phyloP scores from a whole-genome alignment of 2,797 vertebrate species.

The Arctocebus calabarensis region DNA sequence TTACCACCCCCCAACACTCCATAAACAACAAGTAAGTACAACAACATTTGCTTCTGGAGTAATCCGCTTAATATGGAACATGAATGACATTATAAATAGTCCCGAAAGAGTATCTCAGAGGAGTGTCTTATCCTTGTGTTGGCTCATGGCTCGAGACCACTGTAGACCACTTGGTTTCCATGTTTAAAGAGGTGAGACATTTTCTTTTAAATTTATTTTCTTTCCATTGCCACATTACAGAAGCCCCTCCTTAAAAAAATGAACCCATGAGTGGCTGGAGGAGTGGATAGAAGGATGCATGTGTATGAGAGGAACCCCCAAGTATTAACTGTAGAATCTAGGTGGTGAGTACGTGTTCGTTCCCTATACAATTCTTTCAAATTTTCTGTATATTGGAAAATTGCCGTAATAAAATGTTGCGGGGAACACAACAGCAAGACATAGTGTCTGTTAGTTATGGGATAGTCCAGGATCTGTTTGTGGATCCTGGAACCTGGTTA shows the following conservation, averaged over 20 bases:
- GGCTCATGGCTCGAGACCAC: not conserved
- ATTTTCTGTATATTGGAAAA: not conserved
- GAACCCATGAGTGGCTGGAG: not conserved
- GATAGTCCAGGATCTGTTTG: not conserved
- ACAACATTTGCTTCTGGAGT: slow-evolving; percentile 65
- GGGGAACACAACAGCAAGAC: not conserved
- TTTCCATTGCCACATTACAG: not conserved
- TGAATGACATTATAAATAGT: not conserved
- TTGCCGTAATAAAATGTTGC: not conserved
- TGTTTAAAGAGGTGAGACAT: not conserved
- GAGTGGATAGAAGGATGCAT: not conserved
- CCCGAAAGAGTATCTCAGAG: not conserved
- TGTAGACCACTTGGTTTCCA: not conserved
- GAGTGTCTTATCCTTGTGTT: not conserved
- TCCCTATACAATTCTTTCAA: not conserved
- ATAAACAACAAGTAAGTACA: slow-evolving; percentile 73
- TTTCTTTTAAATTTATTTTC: slow-evolving; percentile 45
- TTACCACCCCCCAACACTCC: slow-evolving; percentile 63
- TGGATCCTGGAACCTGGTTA: not conserved
- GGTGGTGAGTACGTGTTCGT: not conserved
- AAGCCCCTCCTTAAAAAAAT: not conserved
- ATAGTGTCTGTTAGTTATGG: not conserved
- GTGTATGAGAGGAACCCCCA: not conserved
- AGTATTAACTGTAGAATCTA: not conserved
- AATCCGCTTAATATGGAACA: slow-evolving; percentile 42